Base-by-base conservation (phyloP, 2,797 vertebrate species). In the Taenioides sp. region DNA sequence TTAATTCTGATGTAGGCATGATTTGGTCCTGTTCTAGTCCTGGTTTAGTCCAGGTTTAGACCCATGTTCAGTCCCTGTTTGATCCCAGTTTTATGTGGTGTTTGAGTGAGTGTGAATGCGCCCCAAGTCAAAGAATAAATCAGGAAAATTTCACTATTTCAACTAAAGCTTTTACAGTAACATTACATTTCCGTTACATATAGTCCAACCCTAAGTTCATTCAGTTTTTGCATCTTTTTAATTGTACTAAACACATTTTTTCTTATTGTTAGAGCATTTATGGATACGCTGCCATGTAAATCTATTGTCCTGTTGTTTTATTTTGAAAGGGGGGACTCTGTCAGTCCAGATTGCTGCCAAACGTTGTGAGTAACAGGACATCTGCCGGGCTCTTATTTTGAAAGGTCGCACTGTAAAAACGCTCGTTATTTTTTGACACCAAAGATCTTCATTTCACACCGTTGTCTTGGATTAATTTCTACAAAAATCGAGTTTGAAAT, bases 211-310 rank as follows among this genome's bases (percentile, higher is more conserved):
- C 52, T 2, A 22, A n/a, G 2, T 2, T 3, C n/a, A 22, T 22
- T 18, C 1, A 22, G 43, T 22, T 54, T 22, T 54, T n/a, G 20
- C 50, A 9, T 7, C 6, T 10, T 54, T 54, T 54, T 22, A n/a
- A n/a, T 9, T 11, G 52, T 10, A 2, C 55, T 16, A 25, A 2
- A 58, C 14, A 16, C 12, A 58, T 14, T 80, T 84, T 65, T 80
- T 43, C 14, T 43, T 16, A 2, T 16, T 16, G 40, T 43, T 12
- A 4, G 40, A 70, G 80, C 9, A 1, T 54, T 78, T 80, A 73
- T 84, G 90, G 92, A 93, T 91, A 86, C 92, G 93, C 95, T 96
- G 95, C 95, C 96, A 91, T 89, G 57, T 58, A 27, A 60, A 18
- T 7, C 5, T 18, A 4, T 25, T 7, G 57, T 60, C 58, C 16